Evolutionary conservation across 2,113 vertebrate species (phyloP).

Genomic region (Barnardius zonarius): DNA sequence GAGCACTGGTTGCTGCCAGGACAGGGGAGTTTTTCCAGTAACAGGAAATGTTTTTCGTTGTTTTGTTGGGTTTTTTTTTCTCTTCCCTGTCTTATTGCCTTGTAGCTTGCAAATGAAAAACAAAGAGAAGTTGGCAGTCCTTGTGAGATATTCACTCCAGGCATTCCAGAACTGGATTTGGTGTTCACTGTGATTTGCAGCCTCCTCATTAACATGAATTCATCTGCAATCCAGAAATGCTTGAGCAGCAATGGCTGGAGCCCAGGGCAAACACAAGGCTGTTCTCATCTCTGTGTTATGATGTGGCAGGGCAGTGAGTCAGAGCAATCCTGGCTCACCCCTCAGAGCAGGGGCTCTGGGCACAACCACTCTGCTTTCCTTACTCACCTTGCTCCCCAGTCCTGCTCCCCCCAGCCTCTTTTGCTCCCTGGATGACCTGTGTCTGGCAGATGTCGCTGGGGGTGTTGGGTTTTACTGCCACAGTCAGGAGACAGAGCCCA

Average conservation of each 20-base stretch:
- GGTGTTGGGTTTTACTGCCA: background rate
- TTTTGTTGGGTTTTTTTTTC: background rate
- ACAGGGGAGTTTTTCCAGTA: background rate
- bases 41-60: background rate
- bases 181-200: slow-evolving; percentile 55
- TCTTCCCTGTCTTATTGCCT: background rate
- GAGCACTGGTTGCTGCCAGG: background rate
- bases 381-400: background rate
- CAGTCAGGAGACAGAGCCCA: background rate
- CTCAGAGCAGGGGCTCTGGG: background rate
- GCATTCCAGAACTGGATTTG: slow-evolving; percentile 37
- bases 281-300: slow-evolving; percentile 15
- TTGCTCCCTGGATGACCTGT: background rate
- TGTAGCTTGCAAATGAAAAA: slow-evolving; percentile 54
- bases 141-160: slow-evolving; percentile 50
- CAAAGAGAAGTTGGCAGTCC: slow-evolving; percentile 30
- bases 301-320: slow-evolving; percentile 50
- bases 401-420: background rate
- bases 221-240: slow-evolving; percentile 71
- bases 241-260: slow-evolving; percentile 50
- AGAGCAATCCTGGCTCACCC: background rate
- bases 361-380: background rate
- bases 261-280: slow-evolving; percentile 56
- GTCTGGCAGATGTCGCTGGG: background rate
- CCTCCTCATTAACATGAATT: slow-evolving; percentile 57